Evolutionary conservation across 2,888 invertebrate species (phyloP), one percentile per base, ranked within the genome.

Genomic region (Agonopterix arenella): DNA sequence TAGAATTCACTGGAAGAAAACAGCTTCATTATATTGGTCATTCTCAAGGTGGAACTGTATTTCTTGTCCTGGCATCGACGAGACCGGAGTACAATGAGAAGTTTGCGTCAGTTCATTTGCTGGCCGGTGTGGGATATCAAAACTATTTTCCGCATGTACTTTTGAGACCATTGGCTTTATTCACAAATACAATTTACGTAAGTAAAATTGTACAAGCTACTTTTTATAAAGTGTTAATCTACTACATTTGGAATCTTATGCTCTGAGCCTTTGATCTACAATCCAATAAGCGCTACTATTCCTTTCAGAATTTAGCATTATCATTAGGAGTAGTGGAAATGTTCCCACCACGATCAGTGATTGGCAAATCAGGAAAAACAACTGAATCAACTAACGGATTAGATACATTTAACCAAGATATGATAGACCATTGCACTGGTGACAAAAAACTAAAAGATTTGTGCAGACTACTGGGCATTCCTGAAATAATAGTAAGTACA

Each of bases 301-400:
- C 45, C 28, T 70, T 69, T n/a, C 61, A 79, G 78, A 47, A 7
- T 13, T 3, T 53, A 8, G 69, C 65, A 0, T 2, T 62, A n/a
- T 36, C 48, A 8, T 42, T 49, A 18, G 73, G 76, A 0, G 48
- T 67, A 1, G 73, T 78, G 1, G 79, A 80, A 51, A 37, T 78
- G 4, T 73, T 45, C 44, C 71, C 73, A 3, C 72, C 72, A 9
- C 18, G 7, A 9, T 42, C 11, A 42, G 16, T 5, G 11, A 36
- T 7, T 1, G 42, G 8, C 8, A 5, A 5, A 28, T 28, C 28
- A 28, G 4, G 28, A 28, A 40, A 40, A 1, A 40, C n/a, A 8
- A 40, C 7, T 28, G 7, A 28, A 7, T 5, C 13, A 13, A 13
- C 28, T 28, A 7, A 5, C 5, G 28, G 40, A 40, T 4, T n/a